These are phyloP conservation scores for Pao palembangensis DNA, from an alignment of 2,113 vertebrate genomes.

Conservation along the genomic window DNA sequence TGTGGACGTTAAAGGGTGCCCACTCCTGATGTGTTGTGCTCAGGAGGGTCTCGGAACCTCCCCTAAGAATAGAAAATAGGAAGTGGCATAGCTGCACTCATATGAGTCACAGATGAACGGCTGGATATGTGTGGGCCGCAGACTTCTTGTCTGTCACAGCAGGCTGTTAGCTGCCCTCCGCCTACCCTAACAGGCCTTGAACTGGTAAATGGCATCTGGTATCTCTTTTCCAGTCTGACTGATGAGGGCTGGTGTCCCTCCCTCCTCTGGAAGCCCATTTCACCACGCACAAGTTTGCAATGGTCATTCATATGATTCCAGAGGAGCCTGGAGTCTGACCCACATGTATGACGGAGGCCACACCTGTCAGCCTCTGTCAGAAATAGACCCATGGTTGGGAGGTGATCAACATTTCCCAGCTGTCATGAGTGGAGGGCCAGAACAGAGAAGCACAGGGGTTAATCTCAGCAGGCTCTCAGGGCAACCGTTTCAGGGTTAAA, in stretches of 20 bases:
- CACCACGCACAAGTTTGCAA: constrained; percentile 14
- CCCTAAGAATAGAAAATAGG: constrained; percentile 45
- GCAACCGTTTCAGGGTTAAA: neutral
- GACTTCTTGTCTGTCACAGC: constrained; percentile 44
- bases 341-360: constrained; percentile 39
- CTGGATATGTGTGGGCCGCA: constrained; percentile 20
- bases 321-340: constrained; percentile 25
- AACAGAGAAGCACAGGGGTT: constrained; percentile 20
- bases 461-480: constrained; percentile 2
- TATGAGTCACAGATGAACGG: constrained; percentile 61
- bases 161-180: constrained; percentile 11
- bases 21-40: constrained; percentile 17
- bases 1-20: too few species aligned
- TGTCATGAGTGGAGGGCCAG: constrained; percentile 11
- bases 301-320: constrained; percentile 9
- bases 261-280: constrained; percentile 16
- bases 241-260: constrained; percentile 13
- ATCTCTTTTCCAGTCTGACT: constrained; percentile 7
- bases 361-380: constrained; percentile 59
- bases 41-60: constrained; percentile 18
- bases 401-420: constrained; percentile 29
- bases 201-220: constrained; percentile 35
- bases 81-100: constrained; percentile 20
- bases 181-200: constrained; percentile 14
- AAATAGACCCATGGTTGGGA: constrained; percentile 56